phyloP scores from a whole-genome alignment of 2,797 vertebrate genomes.

The Sparidentex hasta region DNA sequence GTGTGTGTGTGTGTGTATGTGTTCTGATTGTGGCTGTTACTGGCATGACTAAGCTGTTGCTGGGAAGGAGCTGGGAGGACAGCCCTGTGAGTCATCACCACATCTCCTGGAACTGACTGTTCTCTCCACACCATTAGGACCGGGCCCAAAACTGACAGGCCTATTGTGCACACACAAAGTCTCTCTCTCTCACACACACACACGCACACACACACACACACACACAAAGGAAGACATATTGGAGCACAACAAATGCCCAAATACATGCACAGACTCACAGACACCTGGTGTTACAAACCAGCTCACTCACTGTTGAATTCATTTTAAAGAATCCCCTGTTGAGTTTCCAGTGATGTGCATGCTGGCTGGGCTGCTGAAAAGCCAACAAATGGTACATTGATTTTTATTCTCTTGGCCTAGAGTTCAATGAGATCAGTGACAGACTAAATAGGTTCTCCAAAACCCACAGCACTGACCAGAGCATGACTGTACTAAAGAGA shows the following conservation, averaged over 20 bases:
- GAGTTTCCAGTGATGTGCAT: constrained; percentile 35
- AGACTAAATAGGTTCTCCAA: constrained; percentile 66
- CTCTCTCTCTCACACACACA: constrained; percentile 38
- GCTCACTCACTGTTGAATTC: constrained; percentile 59
- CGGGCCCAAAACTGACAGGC: constrained; percentile 69
- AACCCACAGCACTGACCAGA: constrained; percentile 70
- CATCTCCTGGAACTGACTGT: constrained; percentile 85
- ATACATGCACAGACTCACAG: constrained; percentile 51
- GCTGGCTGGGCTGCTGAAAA: constrained; percentile 46
- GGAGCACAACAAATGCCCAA: constrained; percentile 40
- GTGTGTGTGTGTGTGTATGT: constrained; percentile 37
- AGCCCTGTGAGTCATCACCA: constrained; percentile 86
- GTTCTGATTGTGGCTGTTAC: constrained; percentile 74
- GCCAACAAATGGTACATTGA: constrained; percentile 62
- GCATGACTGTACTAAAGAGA: constrained; percentile 71
- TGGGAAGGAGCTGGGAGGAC: constrained; percentile 87
- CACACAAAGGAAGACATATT: constrained; percentile 23
- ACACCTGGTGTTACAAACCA: constrained; percentile 55
- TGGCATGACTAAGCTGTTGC: constrained; percentile 85
- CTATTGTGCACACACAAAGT: constrained; percentile 25
- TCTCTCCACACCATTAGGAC: constrained; percentile 77
- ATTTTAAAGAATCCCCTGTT: constrained; percentile 53
- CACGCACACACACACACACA: constrained; percentile 8
- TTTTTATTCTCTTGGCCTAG: constrained; percentile 66
- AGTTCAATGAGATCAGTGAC: constrained; percentile 72